Evolutionary conservation across 1,140 invertebrate genomes (phyloP).

Genomic region (Planococcus citri): DNA sequence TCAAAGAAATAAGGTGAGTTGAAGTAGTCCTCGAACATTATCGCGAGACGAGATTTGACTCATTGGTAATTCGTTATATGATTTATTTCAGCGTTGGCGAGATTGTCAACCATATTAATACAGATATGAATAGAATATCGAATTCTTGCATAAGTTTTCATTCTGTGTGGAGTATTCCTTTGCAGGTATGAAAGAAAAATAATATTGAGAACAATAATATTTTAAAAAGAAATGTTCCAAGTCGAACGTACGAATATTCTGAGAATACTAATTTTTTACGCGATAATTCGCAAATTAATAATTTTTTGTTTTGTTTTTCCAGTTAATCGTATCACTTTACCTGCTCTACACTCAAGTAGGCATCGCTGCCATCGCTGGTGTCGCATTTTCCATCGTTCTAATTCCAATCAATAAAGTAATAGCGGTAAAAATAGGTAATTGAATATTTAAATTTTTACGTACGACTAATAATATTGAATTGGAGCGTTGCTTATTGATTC

Average conservation of each 20-base stretch:
- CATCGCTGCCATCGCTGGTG: conserved; percentile 76
- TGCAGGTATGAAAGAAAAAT: conserved; percentile 57
- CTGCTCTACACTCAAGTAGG: conserved; percentile 80
- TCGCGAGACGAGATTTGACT: too few species aligned
- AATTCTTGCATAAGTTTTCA: conserved; percentile 95
- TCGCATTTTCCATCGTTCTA: conserved; percentile 70
- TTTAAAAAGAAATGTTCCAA: too few species aligned
- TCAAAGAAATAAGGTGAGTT: conserved; percentile 34
- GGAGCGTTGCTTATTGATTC: background rate
- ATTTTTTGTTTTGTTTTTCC: too few species aligned
- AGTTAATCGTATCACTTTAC: conserved; percentile 68
- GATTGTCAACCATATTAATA: conserved; percentile 94
- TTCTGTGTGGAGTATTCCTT: conserved; percentile 89
- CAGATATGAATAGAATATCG: conserved; percentile 85
- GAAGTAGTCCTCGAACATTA: too few species aligned
- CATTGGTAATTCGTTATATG: background rate
- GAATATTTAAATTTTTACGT: background rate
- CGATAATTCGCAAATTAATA: too few species aligned
- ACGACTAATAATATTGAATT: background rate
- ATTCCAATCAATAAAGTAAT: conserved; percentile 91
- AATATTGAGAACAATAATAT: too few species aligned
- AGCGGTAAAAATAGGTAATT: conserved; percentile 73
- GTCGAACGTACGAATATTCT: too few species aligned
- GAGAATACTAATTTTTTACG: too few species aligned
- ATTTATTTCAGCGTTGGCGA: conserved; percentile 61